Conservation (phyloP, 1,140 invertebrate species). For the Penaeus vannamei region DNA sequence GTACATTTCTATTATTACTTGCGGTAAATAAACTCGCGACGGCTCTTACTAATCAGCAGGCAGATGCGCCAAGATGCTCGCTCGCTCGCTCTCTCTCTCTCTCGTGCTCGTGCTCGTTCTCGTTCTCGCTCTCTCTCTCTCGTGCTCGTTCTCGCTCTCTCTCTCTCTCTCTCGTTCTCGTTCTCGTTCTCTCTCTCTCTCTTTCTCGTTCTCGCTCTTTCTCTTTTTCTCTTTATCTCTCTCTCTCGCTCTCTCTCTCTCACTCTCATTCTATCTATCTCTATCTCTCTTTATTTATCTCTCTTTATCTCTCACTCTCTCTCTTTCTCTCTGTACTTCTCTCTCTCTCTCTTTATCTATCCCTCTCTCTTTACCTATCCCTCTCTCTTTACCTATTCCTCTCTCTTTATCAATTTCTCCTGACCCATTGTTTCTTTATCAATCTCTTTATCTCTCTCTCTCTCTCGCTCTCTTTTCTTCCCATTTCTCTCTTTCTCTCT, state of each 20-base stretch:
- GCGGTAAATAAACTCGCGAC: too few relatives aligned
- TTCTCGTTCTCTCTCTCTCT: not conserved
- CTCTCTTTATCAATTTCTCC: not conserved
- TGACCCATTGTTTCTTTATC: too few relatives aligned
- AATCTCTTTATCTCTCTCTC: not conserved
- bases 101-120: not conserved
- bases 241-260: not conserved
- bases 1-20: too few relatives aligned
- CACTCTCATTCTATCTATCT: not conserved
- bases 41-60: too few relatives aligned
- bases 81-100: not conserved
- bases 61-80: not conserved
- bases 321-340: not conserved
- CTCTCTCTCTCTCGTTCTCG: conserved; percentile 10
- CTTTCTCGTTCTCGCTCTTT: not conserved
- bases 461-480: not conserved
- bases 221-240: not conserved
- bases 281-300: not conserved
- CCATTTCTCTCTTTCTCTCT: not conserved
- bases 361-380: not conserved
- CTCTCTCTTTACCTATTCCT: too few relatives aligned
- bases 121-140: not conserved
- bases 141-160: not conserved
- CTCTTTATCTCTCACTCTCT: not conserved
- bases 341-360: not conserved